Conservation (phyloP, 1,140 invertebrate species). For the Batillaria attramentaria region DNA sequence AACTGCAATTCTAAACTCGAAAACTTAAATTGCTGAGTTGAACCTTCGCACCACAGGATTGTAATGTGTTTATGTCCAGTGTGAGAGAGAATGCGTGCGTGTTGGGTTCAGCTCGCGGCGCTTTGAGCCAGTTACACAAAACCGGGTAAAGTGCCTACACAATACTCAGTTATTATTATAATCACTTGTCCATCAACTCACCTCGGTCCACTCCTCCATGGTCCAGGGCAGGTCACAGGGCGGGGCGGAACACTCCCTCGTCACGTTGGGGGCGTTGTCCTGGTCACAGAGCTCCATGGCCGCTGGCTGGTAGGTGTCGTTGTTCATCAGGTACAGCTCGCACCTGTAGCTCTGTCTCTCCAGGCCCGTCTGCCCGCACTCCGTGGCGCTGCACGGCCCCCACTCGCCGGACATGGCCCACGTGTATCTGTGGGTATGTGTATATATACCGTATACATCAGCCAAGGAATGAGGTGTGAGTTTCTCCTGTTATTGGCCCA, state of each 20-base stretch:
- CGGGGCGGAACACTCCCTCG: slow-evolving; percentile 52
- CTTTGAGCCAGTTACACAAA: too few species aligned
- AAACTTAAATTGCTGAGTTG: too few species aligned
- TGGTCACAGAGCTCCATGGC: slow-evolving; percentile 74
- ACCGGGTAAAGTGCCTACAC: too few species aligned
- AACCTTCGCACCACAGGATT: too few species aligned
- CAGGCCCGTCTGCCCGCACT: slow-evolving; percentile 76
- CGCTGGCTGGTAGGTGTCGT: slow-evolving; percentile 71
- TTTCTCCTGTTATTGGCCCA: not conserved
- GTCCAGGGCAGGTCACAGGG: slow-evolving; percentile 63
- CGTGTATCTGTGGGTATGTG: slow-evolving; percentile 34
- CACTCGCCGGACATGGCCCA: slow-evolving; percentile 77
- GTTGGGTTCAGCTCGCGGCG: too few species aligned
- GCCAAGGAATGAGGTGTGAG: not conserved
- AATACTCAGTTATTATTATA: too few species aligned
- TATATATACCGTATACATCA: not conserved
- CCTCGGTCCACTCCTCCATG: slow-evolving; percentile 55
- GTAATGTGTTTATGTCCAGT: too few species aligned
- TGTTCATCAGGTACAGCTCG: slow-evolving; percentile 70
- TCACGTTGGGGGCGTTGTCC: slow-evolving; percentile 46
- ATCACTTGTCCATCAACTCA: not conserved
- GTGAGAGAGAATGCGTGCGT: too few species aligned
- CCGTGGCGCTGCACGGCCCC: slow-evolving; percentile 78
- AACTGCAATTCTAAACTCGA: not conserved
- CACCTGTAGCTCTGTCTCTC: slow-evolving; percentile 79